These are phyloP conservation scores for Carterocephalus palaemon DNA, from an alignment of 2,888 invertebrate genomes.

Conservation along the genomic window DNA sequence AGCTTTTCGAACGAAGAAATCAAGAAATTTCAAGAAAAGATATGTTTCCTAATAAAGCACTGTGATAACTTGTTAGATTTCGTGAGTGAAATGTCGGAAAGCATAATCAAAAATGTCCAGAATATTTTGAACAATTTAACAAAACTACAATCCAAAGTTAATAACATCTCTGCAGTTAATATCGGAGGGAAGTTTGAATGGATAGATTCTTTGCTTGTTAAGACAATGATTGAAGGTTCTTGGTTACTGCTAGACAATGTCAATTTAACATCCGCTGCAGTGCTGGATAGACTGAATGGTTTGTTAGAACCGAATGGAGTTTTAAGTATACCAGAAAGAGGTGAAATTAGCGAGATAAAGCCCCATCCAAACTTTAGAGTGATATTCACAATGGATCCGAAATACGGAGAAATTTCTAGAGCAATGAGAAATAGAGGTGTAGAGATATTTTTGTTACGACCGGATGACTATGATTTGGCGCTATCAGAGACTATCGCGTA, in stretches of 20 bases:
- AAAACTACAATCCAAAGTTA: conserved; percentile 61
- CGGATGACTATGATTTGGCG: conserved; percentile 51
- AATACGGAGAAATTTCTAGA: conserved; percentile 96
- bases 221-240: conserved; percentile 88
- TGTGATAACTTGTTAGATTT: conserved; percentile 45
- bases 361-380: conserved; percentile 96
- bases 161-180: conserved; percentile 81
- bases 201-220: conserved; percentile 92
- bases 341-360: conserved; percentile 86
- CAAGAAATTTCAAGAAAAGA: conserved; percentile 49
- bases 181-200: conserved; percentile 96
- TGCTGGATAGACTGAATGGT: conserved; percentile 96
- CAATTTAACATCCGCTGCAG: conserved; percentile 97
- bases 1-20: conserved; percentile 39
- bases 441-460: conserved; percentile 82
- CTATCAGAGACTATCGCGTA: conserved; percentile 58
- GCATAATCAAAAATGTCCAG: conserved; percentile 38
- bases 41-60: conserved; percentile 50
- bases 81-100: conserved; percentile 26
- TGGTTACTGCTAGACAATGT: conserved; percentile 95
- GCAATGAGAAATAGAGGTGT: conserved; percentile 99
- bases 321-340: conserved; percentile 93
- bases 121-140: conserved; percentile 51
- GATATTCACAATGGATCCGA: conserved; percentile 96
- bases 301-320: conserved; percentile 95